Base-by-base conservation (phyloP, 1,140 invertebrate species). In the Euwallacea fornicatus region DNA sequence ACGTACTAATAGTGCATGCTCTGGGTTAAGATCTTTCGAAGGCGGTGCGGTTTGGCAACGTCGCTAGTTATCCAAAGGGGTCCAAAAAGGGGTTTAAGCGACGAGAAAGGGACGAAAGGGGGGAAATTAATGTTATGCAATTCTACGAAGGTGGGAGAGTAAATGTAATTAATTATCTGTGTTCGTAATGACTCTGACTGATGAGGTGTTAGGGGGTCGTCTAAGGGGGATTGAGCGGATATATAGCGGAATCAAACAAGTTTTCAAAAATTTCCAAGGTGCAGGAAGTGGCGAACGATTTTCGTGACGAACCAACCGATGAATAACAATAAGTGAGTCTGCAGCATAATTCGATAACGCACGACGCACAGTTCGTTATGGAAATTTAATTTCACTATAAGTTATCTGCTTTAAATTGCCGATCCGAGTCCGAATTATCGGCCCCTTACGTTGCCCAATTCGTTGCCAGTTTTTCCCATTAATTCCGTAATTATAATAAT, bases 81-180 rank as follows among this genome's bases (percentile, higher is more conserved):
- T 41, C 16, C 16, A 59, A 59, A 59, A 46, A 60, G 60, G 42
- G 46, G 56, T 33, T 33, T 33, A 33, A 33, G 66, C 58, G 68
- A 15, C 46, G 16, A 69, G 66, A 72, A 64, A 66, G 43, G 69
- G 70, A 62, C 56, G 68, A 60, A 73, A 69, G 54, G 72, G 70
- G 46, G 74, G 43, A 73, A 82, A 82, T 83, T 82, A 82, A 83
- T 83, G 80, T 80, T 81, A 81, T 81, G 80, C 80, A 81, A 81
- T 81, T 81, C 80, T 81, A 76, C 75, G 80, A 81, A 81, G 79
- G 80, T 81, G 76, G 79, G 78, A 80, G 80, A 81, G 78, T 81
- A 81, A 81, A 81, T 81, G 80, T 81, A 81, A 81, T 81, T 81
- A 81, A 81, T 81, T 81, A 81, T 81, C 79, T 81, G 79, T 79